Evolutionary conservation across 92 coral and sea anemone genomes (phyloP).

Genomic region (Actinernus sp.): DNA sequence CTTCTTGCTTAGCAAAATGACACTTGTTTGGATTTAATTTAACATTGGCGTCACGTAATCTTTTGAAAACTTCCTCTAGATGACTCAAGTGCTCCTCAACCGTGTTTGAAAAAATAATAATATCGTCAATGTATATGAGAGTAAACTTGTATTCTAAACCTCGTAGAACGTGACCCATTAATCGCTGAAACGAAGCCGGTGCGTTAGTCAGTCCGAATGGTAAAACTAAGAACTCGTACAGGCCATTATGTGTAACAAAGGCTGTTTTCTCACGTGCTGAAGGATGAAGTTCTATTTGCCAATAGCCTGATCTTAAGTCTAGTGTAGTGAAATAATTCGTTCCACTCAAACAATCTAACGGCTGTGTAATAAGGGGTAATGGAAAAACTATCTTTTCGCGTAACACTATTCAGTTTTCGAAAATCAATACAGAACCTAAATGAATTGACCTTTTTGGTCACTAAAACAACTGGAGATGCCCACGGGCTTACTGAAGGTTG

Average conservation of each 20-base stretch:
- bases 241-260: conserved; percentile 45
- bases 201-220: conserved; percentile 53
- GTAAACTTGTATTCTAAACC: conserved; percentile 36
- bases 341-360: no score
- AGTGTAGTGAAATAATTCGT: no score
- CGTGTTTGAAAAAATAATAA: conserved; percentile 36
- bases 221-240: conserved; percentile 38
- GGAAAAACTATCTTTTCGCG: no score
- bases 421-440: no score
- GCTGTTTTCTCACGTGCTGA: conserved; percentile 39
- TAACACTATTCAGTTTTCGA: no score
- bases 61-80: conserved; percentile 31
- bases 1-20: conserved; percentile 32
- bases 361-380: no score
- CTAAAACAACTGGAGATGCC: no score
- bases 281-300: conserved; percentile 15
- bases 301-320: no score
- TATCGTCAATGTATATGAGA: conserved; percentile 52
- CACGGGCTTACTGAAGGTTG: no score
- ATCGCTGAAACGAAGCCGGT: conserved; percentile 42
- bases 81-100: conserved; percentile 40
- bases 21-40: conserved; percentile 66
- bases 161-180: conserved; percentile 43
- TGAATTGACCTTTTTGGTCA: no score
- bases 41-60: conserved; percentile 55